Evolutionary conservation across 1,140 invertebrate genomes (phyloP).

Genomic region (Vanessa atalanta): DNA sequence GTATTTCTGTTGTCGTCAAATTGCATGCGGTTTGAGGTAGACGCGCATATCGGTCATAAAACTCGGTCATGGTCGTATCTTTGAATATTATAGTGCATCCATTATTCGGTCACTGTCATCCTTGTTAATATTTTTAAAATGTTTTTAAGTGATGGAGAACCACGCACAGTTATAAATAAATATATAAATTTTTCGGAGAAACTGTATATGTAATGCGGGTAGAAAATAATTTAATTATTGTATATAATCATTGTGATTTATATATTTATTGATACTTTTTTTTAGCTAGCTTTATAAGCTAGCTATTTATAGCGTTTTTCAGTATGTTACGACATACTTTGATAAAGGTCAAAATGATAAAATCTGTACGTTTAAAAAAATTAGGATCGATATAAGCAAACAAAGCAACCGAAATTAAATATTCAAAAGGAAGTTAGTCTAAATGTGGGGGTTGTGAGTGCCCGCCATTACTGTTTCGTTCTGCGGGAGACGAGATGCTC

Average conservation of each 20-base stretch:
- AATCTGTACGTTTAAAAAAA: conserved; percentile 21
- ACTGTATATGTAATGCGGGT: no score
- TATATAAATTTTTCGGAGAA: no score
- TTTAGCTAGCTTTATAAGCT: no score
- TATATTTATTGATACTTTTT: no score
- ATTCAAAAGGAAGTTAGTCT: conserved; percentile 62
- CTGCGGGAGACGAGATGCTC: conserved; percentile 46
- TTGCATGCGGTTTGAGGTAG: conserved; percentile 41
- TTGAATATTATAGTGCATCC: neutral
- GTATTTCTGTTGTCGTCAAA: conserved; percentile 38
- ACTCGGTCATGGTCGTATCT: conserved; percentile 38
- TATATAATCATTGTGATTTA: neutral
- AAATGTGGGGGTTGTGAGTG: conserved; percentile 52
- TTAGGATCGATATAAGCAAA: conserved; percentile 48
- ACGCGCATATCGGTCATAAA: conserved; percentile 24
- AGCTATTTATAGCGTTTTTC: neutral
- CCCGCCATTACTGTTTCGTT: conserved; percentile 55
- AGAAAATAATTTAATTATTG: neutral
- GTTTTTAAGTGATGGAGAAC: no score
- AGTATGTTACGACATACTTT: neutral
- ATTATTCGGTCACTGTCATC: neutral
- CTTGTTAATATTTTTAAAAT: no score
- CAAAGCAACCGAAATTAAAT: conserved; percentile 61
- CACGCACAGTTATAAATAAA: no score
- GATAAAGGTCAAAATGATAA: conserved; percentile 1